phyloP scores from a whole-genome alignment of 2,888 invertebrate genomes.

The Acronicta aceris region DNA sequence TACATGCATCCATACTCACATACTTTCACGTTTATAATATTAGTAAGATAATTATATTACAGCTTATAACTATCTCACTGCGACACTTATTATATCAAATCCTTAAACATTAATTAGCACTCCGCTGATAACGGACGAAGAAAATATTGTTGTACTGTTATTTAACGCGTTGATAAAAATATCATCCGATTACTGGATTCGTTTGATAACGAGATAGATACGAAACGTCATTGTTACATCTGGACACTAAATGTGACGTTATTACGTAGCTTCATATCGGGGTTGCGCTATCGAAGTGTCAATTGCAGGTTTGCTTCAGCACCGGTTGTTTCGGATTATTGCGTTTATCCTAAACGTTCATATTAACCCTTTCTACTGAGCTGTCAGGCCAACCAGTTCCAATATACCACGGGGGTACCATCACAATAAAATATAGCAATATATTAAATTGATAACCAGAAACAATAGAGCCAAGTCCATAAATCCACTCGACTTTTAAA shows the following conservation, averaged over 20 bases:
- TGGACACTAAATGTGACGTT: slow-evolving; percentile 57
- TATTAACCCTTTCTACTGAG: slow-evolving; percentile 87
- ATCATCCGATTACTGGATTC: slow-evolving; percentile 34
- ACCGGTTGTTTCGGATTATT: slow-evolving; percentile 88
- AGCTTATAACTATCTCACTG: too few species aligned
- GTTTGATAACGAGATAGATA: slow-evolving; percentile 39
- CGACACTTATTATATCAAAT: neutral
- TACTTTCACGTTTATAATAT: too few species aligned
- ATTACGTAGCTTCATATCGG: slow-evolving; percentile 56
- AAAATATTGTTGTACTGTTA: slow-evolving; percentile 27
- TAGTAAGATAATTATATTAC: too few species aligned
- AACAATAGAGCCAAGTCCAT: slow-evolving; percentile 79
- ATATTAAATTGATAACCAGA: slow-evolving; percentile 78
- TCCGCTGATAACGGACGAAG: slow-evolving; percentile 46
- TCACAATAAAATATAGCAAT: slow-evolving; percentile 75
- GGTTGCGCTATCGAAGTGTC: slow-evolving; percentile 83
- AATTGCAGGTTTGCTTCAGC: slow-evolving; percentile 84
- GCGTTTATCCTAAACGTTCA: slow-evolving; percentile 86
- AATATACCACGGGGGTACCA: slow-evolving; percentile 79
- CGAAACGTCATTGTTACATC: slow-evolving; percentile 45
- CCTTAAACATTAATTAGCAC: slow-evolving; percentile 2
- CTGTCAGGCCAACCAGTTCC: slow-evolving; percentile 83
- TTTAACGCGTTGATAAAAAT: slow-evolving; percentile 42
- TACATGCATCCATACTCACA: too few species aligned
- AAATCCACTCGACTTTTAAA: slow-evolving; percentile 80